phyloP scores from a whole-genome alignment of 2,888 invertebrate genomes.

The Tetragnatha montana region DNA sequence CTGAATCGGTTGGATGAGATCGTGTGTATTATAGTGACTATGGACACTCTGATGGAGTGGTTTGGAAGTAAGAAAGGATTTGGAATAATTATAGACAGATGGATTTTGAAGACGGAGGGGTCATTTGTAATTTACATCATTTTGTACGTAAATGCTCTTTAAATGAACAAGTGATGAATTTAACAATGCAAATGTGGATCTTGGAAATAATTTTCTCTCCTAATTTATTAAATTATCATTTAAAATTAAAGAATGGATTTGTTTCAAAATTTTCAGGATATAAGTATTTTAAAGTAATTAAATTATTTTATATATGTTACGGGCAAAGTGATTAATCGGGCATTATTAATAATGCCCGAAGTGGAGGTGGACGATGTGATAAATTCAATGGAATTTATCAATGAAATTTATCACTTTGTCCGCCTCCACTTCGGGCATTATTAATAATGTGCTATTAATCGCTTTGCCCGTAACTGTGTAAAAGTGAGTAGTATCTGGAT shows the following conservation, averaged over 20 bases:
- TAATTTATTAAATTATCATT: too few species aligned
- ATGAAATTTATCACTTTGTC: too few species aligned
- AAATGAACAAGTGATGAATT: background rate
- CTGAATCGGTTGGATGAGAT: background rate
- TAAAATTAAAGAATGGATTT: background rate
- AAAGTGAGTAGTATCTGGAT: too few species aligned
- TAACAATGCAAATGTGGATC: constrained; percentile 1
- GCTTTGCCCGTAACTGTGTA: too few species aligned
- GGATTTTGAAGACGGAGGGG: background rate
- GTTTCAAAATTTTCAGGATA: background rate
- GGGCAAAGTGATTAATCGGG: too few species aligned
- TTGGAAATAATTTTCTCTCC: background rate
- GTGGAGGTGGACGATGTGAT: too few species aligned
- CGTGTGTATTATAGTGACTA: background rate
- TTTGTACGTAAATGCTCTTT: constrained; percentile 18
- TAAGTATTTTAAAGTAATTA: too few species aligned
- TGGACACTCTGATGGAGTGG: background rate
- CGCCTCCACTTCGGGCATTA: too few species aligned
- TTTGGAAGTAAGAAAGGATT: background rate
- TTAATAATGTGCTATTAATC: too few species aligned
- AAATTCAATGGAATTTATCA: too few species aligned
- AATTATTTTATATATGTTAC: too few species aligned
- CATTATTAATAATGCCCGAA: too few species aligned
- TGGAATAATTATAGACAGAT: background rate
- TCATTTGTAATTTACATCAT: constrained; percentile 23